Conservation (phyloP, 2,888 invertebrate species). For the Scaptomyza parva region DNA sequence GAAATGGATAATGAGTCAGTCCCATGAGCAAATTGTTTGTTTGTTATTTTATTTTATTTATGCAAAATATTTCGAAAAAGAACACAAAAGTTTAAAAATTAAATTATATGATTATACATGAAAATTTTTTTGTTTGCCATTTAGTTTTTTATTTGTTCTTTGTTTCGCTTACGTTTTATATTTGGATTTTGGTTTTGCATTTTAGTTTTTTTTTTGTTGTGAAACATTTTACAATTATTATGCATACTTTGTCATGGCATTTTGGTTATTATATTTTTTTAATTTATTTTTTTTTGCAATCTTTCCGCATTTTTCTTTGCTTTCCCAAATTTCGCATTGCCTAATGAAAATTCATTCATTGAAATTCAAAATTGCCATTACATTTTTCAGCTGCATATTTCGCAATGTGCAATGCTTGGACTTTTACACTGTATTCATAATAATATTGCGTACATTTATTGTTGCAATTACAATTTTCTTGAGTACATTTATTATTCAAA, state of each 20-base stretch:
- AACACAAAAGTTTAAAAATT: conserved; percentile 79
- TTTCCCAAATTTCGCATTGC: neutral
- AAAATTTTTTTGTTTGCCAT: conserved; percentile 71
- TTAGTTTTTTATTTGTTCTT: conserved; percentile 48
- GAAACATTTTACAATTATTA: conserved; percentile 81
- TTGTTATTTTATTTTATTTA: conserved; percentile 83
- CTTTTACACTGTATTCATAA: conserved; percentile 72
- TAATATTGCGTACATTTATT: conserved; percentile 84
- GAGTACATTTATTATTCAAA: conserved; percentile 83
- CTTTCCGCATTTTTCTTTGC: conserved; percentile 7
- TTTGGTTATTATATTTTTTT: conserved; percentile 20
- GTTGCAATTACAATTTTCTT: conserved; percentile 85
- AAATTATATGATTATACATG: conserved; percentile 79
- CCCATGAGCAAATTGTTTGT: conserved; percentile 58
- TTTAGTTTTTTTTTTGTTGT: conserved; percentile 46
- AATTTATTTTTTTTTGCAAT: neutral
- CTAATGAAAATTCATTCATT: conserved; percentile 10
- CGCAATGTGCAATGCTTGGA: conserved; percentile 41
- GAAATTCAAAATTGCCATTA: conserved; percentile 28
- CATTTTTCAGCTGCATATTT: conserved; percentile 35
- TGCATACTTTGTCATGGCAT: conserved; percentile 47
- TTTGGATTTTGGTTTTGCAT: conserved; percentile 57
- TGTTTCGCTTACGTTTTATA: conserved; percentile 58
- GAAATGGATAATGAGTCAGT: conserved; percentile 1
- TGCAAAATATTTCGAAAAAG: conserved; percentile 84